Conservation (phyloP, 2,888 invertebrate species). For the Spilosoma lubricipeda region DNA sequence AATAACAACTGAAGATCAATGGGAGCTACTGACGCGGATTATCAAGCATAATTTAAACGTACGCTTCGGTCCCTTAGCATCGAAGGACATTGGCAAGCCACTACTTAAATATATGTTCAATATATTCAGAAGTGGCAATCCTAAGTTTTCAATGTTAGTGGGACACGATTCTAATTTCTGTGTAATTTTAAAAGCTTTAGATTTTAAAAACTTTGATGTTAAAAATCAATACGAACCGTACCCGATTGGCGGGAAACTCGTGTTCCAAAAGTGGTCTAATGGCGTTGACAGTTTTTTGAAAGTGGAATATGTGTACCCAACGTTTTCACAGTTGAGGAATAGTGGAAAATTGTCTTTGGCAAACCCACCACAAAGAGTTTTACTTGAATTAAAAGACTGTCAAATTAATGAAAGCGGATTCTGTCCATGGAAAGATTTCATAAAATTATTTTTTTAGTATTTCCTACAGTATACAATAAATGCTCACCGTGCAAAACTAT, state of each 20-base stretch:
- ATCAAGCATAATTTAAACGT: conserved; percentile 64
- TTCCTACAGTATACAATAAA: not conserved
- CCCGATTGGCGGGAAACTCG: conserved; percentile 75
- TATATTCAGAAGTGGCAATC: conserved; percentile 49
- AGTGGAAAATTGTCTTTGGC: conserved; percentile 51
- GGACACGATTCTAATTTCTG: conserved; percentile 77
- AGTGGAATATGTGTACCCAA: conserved; percentile 70
- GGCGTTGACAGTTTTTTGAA: conserved; percentile 59
- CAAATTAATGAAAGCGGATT: conserved; percentile 56
- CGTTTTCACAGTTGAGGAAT: conserved; percentile 62
- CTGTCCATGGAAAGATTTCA: conserved; percentile 63
- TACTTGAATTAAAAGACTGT: conserved; percentile 62
- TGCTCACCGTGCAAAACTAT: not conserved
- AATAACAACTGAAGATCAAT: conserved; percentile 58
- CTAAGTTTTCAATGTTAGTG: conserved; percentile 63
- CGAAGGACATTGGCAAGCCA: conserved; percentile 62
- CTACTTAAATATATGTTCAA: conserved; percentile 63
- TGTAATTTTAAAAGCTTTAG: conserved; percentile 60
- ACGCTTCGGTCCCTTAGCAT: conserved; percentile 63
- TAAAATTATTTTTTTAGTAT: conserved; percentile 27
- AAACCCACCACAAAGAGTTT: conserved; percentile 60
- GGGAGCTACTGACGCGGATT: conserved; percentile 62
- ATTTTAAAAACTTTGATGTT: conserved; percentile 60
- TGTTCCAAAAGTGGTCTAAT: conserved; percentile 75
- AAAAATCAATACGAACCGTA: conserved; percentile 66